A percentile compares a stretch with the other conserved stretches of the same genome.
phyloP scores from a whole-genome alignment of 2,797 vertebrate species.

The Cryptoprocta ferox region DNA sequence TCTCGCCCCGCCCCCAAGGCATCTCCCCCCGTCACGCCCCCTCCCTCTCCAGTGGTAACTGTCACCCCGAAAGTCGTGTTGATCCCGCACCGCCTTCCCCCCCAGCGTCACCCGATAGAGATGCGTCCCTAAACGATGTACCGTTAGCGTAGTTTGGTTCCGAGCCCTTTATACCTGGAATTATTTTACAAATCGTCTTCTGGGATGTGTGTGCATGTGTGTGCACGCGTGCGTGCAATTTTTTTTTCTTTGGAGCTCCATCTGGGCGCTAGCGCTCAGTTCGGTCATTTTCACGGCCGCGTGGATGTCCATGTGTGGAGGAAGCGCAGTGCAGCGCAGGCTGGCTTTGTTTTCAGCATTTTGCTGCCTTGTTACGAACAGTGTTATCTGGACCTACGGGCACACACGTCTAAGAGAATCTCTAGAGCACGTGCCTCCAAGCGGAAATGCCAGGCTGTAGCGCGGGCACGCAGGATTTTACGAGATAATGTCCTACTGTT shows the following conservation, averaged over 20 bases:
- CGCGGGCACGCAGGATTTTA: neutral
- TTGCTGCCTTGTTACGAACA: neutral
- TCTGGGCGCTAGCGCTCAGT: neutral
- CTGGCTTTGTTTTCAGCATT: fast-evolving
- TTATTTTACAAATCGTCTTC: neutral
- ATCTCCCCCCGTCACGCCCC: fast-evolving
- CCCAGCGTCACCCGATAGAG: fast-evolving
- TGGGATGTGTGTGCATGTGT: no score
- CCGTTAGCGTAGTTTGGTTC: neutral
- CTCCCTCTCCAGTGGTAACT: neutral
- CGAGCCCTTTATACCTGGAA: neutral
- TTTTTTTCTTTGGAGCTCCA: neutral
- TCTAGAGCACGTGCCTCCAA: neutral
- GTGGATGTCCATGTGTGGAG: fast-evolving
- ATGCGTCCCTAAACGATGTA: neutral
- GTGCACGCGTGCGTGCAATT: no score
- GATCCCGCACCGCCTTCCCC: fast-evolving
- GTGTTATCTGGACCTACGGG: fast-evolving
- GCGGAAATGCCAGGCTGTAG: neutral
- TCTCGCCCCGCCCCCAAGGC: fast-evolving
- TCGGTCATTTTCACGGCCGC: neutral
- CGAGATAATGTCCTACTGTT: neutral
- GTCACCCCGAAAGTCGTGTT: fast-evolving
- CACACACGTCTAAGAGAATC: fast-evolving
- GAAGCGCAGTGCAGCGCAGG: fast-evolving